Percentiles rank a stretch among this genome's conserved stretches.
These are phyloP conservation scores for Cryptotermes secundus DNA, from an alignment of 1,140 invertebrate species.

Conservation along the genomic window DNA sequence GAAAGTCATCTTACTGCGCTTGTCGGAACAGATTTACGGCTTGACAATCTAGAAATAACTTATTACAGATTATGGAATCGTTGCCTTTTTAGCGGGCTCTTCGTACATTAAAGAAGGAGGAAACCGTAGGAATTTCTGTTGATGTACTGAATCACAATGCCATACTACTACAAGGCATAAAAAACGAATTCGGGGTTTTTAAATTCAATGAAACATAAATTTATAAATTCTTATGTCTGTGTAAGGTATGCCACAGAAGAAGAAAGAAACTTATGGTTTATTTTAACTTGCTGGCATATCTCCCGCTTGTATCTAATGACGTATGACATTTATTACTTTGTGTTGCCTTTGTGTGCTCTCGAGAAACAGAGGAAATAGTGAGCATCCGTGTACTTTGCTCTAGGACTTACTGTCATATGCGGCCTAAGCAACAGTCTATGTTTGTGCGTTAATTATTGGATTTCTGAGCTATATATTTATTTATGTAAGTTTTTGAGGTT, in stretches of 20 bases:
- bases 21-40: too few species aligned
- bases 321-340: background rate
- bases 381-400: too few species aligned
- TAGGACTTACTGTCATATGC: background rate
- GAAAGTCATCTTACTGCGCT: too few species aligned
- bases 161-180: background rate
- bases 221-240: background rate
- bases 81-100: too few species aligned
- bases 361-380: background rate
- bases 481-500: too few species aligned
- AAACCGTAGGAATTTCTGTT: too few species aligned
- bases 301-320: background rate
- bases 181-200: background rate
- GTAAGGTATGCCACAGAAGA: background rate
- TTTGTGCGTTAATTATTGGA: too few species aligned
- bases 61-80: too few species aligned
- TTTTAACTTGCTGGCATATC: background rate
- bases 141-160: background rate
- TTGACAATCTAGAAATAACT: too few species aligned
- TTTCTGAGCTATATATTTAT: too few species aligned
- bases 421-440: background rate
- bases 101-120: too few species aligned
- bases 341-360: background rate
- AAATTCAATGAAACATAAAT: constrained; percentile 2
- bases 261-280: background rate